Conservation (phyloP, 2,113 vertebrate species). For the Myotis lucifugus region DNA sequence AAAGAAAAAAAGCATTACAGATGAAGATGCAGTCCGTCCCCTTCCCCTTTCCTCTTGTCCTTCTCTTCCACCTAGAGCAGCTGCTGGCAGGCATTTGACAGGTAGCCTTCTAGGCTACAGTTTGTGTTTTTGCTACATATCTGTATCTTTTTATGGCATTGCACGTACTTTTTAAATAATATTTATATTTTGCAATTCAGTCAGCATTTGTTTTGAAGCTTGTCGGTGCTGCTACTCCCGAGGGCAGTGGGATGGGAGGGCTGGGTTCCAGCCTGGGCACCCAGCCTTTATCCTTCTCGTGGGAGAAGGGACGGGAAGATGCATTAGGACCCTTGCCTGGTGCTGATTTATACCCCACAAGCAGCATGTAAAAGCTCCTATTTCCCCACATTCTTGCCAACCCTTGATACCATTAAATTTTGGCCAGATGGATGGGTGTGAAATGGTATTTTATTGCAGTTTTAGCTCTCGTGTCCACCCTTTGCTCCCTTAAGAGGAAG, state of each 20-base stretch:
- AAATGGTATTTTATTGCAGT: background rate
- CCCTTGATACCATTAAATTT: background rate
- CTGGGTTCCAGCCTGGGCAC: background rate
- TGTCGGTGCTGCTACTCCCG: background rate
- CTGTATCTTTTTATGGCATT: background rate
- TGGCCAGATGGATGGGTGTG: background rate
- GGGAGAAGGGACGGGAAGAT: background rate
- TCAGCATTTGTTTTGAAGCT: background rate
- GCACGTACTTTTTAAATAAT: background rate
- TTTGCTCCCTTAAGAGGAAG: slow-evolving; percentile 37
- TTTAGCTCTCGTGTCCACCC: slow-evolving; percentile 31
- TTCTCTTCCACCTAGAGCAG: background rate
- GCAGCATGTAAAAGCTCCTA: background rate
- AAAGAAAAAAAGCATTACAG: background rate
- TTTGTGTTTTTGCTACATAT: background rate
- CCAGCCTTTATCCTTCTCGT: background rate
- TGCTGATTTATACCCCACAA: background rate
- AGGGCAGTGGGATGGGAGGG: background rate
- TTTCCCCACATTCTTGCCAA: background rate
- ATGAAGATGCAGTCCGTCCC: background rate
- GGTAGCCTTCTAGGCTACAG: background rate
- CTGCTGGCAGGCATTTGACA: background rate
- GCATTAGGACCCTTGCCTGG: background rate
- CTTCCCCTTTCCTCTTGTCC: background rate
- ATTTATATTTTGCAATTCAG: background rate